Evolutionary conservation across 2,797 vertebrate genomes (phyloP).

Genomic region (Gymnothorax reevesii): DNA sequence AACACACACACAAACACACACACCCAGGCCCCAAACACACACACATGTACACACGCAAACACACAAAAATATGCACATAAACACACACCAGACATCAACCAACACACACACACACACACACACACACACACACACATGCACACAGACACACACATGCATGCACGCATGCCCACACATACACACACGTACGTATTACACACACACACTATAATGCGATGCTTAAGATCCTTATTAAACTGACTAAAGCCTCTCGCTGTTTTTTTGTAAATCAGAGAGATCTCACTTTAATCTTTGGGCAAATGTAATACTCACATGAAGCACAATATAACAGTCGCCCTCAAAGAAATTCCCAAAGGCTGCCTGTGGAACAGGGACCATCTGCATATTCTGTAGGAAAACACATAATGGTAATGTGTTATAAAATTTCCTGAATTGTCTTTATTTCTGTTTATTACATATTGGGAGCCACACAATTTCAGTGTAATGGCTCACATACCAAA

Average conservation of each 20-base stretch:
- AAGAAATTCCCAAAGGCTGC: conserved; percentile 85
- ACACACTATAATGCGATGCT: not conserved
- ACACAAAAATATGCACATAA: no score
- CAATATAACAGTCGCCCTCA: conserved; percentile 88
- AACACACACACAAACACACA: conserved; percentile 21
- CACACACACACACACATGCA: not conserved
- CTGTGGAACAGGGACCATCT: conserved; percentile 80
- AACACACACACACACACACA: conserved; percentile 21
- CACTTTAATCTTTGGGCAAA: conserved; percentile 15
- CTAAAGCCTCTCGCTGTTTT: not conserved
- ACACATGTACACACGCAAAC: not conserved
- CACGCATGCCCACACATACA: not conserved
- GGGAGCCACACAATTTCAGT: not conserved
- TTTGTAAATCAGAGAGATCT: not conserved
- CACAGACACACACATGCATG: not conserved
- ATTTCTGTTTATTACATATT: not conserved
- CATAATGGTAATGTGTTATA: not conserved
- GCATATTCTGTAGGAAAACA: conserved; percentile 76
- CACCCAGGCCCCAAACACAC: not conserved
- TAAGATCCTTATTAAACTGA: not conserved
- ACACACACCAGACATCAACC: no score
- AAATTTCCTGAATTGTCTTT: not conserved
- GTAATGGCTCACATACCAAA: not conserved
- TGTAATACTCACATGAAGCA: conserved; percentile 78
- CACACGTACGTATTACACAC: not conserved